Percentiles rank a stretch among this genome's conserved stretches.
These are phyloP conservation scores for Australoheros facetus DNA, from an alignment of 2,797 vertebrate species.

Conservation along the genomic window DNA sequence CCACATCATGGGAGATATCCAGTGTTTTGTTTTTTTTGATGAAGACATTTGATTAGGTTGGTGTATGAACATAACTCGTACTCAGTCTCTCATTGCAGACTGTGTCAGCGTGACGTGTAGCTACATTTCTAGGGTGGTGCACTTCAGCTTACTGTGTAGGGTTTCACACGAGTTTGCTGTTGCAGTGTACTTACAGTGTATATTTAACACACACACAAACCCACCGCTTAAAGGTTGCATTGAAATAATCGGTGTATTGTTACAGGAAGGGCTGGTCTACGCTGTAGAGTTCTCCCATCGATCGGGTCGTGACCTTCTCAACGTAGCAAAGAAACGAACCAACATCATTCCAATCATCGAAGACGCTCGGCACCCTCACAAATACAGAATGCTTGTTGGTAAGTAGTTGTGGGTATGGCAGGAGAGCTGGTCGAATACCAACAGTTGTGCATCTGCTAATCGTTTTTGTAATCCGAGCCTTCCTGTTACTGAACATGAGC, in stretches of 20 bases:
- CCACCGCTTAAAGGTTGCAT: background rate
- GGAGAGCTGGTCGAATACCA: background rate
- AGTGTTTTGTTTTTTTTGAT: too few relatives aligned
- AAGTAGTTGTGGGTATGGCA: slow-evolving; percentile 29
- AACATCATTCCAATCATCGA: slow-evolving; percentile 96
- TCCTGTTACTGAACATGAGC: rapidly evolving
- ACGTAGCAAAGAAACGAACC: slow-evolving; percentile 93
- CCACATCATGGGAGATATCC: background rate
- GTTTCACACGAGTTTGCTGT: background rate
- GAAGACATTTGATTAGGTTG: too few relatives aligned
- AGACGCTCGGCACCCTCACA: slow-evolving; percentile 93
- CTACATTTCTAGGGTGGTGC: background rate
- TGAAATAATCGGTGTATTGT: background rate
- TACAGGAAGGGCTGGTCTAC: slow-evolving; percentile 91
- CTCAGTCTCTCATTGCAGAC: too few relatives aligned
- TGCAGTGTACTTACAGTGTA: rapidly evolving
- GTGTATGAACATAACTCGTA: too few relatives aligned
- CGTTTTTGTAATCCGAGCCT: too few relatives aligned
- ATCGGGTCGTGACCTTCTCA: slow-evolving; percentile 93
- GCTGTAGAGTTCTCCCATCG: slow-evolving; percentile 95
- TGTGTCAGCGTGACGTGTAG: background rate
- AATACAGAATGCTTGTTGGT: slow-evolving; percentile 95
- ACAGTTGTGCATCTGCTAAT: background rate
- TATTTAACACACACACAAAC: background rate
- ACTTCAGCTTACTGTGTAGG: rapidly evolving